phyloP scores from a whole-genome alignment of 2,797 vertebrate species.

The Ataeniobius toweri region DNA sequence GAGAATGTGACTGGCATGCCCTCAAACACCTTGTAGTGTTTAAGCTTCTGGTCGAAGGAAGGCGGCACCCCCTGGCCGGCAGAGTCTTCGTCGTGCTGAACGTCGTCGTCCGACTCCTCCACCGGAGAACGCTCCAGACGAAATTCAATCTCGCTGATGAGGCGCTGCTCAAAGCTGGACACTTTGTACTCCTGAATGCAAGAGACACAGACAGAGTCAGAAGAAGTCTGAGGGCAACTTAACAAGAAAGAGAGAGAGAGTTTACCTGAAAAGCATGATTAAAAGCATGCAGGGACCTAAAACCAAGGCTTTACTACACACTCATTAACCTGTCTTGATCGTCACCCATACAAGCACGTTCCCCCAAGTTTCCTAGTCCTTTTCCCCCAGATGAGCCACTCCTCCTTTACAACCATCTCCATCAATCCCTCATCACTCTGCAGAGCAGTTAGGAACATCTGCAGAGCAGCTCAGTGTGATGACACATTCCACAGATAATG shows the following conservation, averaged over 20 bases:
- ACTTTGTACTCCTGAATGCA: slow-evolving; percentile 93
- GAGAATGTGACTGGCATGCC: slow-evolving; percentile 95
- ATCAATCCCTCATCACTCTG: slow-evolving; percentile 51
- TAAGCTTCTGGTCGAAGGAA: slow-evolving; percentile 89
- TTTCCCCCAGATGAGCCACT: slow-evolving; percentile 29
- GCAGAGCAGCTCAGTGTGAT: slow-evolving; percentile 60
- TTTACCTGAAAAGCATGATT: slow-evolving; percentile 5
- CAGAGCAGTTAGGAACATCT: slow-evolving; percentile 67
- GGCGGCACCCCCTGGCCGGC: slow-evolving; percentile 79
- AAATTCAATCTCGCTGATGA: slow-evolving; percentile 98
- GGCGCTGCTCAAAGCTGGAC: slow-evolving; percentile 97
- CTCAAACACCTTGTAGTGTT: slow-evolving; percentile 97
- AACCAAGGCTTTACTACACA: not conserved
- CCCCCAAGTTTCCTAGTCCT: slow-evolving; percentile 27
- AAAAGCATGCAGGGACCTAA: slow-evolving; percentile 12
- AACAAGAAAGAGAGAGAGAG: not conserved
- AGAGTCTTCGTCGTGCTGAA: slow-evolving; percentile 82
- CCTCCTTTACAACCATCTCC: slow-evolving; percentile 27
- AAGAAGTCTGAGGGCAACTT: not conserved
- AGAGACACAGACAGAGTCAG: not conserved
- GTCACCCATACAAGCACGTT: slow-evolving; percentile 21
- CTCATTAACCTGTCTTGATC: slow-evolving; percentile 34
- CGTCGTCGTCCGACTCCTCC: slow-evolving; percentile 92
- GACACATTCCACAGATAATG: slow-evolving; percentile 76
- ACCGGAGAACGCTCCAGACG: slow-evolving; percentile 93